Base-by-base conservation (phyloP, 2,888 invertebrate genomes). In the Buathra laborator region DNA sequence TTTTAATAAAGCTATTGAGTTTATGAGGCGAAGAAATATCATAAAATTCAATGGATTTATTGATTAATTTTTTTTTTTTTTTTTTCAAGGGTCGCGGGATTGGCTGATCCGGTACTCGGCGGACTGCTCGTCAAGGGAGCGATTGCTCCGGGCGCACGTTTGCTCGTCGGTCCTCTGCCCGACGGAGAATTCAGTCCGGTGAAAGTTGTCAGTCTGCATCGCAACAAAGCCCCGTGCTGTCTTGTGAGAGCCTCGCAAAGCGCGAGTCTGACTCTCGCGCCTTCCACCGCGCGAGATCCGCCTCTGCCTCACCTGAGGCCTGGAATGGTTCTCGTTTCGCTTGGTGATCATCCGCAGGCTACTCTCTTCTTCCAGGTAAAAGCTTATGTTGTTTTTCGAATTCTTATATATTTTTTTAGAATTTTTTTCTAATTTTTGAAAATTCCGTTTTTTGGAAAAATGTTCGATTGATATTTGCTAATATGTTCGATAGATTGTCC, bases 151-250 rank as follows among this genome's bases (percentile, higher is more conserved):
- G 98, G 98, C n/a, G 96, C 97, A 90, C 95, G 95, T 75, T 95
- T 98, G 91, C 95, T 97, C 81, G 96, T 97, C 62, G 97, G 97
- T 2, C 98, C 98, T 0, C 93, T 97, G 86, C 96, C 96, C 48
- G 95, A 97, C 89, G 98, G 98, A 0, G 95, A 96, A 66, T 99
- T 99, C 94, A 95, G 95, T 71, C 95, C 96, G 9, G 97, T 97
- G 0, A 95, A 94, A 14, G 97, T 99, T 4, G 96, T 97, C 87
- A 98, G 98, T 3, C 96, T 99, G 77, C 98, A 99, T 94, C 95
- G 99, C 4, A 99, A 99, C 94, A 96, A 99, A 88, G 97, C 98
- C 6, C 98, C 98, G 0, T 98, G 98, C 92, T 95, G 98, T 59
- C 94, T 96, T 77, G 99, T 99, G 2, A 95, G 97, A 84, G 98